Conservation (phyloP, 1,140 invertebrate genomes). For the Micrasema minimum region DNA sequence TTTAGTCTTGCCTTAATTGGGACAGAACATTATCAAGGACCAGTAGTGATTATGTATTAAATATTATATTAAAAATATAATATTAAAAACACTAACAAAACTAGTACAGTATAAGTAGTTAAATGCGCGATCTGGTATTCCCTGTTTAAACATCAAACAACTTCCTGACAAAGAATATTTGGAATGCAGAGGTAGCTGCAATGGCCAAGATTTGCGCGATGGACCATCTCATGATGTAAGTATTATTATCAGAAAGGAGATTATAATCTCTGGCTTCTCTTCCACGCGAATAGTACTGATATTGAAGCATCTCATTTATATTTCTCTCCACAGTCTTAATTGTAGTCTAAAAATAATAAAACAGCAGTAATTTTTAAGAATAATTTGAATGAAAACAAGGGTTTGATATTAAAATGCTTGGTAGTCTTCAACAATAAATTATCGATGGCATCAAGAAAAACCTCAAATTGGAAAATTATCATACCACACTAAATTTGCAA, state of each 20-base stretch:
- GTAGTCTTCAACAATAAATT: too few relatives aligned
- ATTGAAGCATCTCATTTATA: constrained; percentile 87
- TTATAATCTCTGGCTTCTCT: constrained; percentile 85
- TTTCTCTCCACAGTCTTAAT: constrained; percentile 83
- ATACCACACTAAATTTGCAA: too few relatives aligned
- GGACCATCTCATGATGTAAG: constrained; percentile 89
- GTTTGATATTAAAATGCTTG: too few relatives aligned
- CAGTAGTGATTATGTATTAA: too few relatives aligned
- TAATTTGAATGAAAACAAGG: too few relatives aligned
- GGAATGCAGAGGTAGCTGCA: constrained; percentile 76
- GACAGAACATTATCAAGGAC: not conserved
- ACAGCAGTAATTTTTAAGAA: not conserved
- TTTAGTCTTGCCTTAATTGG: constrained; percentile 21
- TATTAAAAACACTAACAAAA: too few relatives aligned
- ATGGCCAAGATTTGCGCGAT: constrained; percentile 87
- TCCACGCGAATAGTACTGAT: constrained; percentile 81
- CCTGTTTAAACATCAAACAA: constrained; percentile 84
- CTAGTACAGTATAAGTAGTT: too few relatives aligned
- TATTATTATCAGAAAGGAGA: constrained; percentile 83
- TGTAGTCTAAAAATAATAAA: constrained; percentile 69
- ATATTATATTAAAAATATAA: too few relatives aligned
- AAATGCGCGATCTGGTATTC: constrained; percentile 70
- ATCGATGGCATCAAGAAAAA: too few relatives aligned
- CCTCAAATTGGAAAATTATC: too few relatives aligned
- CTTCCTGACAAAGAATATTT: constrained; percentile 90